Conservation (phyloP, 2,797 vertebrate genomes). For the Eutrigla gurnardus region DNA sequence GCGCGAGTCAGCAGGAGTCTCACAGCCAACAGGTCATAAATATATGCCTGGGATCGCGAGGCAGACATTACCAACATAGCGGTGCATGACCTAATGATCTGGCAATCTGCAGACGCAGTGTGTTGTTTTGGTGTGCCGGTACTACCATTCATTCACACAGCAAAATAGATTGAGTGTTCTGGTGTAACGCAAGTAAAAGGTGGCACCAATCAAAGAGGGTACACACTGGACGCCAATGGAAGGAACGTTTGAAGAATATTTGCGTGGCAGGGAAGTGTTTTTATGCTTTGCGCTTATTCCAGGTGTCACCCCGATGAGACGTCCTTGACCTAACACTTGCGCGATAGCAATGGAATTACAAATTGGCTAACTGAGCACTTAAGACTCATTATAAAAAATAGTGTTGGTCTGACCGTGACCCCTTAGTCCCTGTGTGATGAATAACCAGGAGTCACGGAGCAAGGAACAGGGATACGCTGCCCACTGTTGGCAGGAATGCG, state of each 20-base stretch:
- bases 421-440: conserved; percentile 53
- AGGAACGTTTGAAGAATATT: neutral
- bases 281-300: conserved; percentile 14
- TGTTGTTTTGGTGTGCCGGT: conserved; percentile 69
- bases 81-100: conserved; percentile 82
- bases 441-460: conserved; percentile 33
- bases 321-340: conserved; percentile 58
- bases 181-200: conserved; percentile 23
- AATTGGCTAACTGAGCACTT: conserved; percentile 64
- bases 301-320: conserved; percentile 42
- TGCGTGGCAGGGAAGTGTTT: conserved; percentile 12
- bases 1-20: conserved; percentile 76
- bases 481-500: conserved; percentile 76
- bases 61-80: conserved; percentile 84
- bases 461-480: conserved; percentile 65
- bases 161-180: conserved; percentile 54
- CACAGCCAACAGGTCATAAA: conserved; percentile 83
- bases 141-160: conserved; percentile 73
- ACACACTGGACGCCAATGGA: neutral
- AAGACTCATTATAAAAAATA: conserved; percentile 62
- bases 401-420: conserved; percentile 67
- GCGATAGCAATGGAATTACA: conserved; percentile 53
- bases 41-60: conserved; percentile 76
- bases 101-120: conserved; percentile 65
- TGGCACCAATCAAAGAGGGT: conserved; percentile 21